These are phyloP conservation scores for Eristalis arbustorum DNA, from an alignment of 2,888 invertebrate species.

Conservation along the genomic window DNA sequence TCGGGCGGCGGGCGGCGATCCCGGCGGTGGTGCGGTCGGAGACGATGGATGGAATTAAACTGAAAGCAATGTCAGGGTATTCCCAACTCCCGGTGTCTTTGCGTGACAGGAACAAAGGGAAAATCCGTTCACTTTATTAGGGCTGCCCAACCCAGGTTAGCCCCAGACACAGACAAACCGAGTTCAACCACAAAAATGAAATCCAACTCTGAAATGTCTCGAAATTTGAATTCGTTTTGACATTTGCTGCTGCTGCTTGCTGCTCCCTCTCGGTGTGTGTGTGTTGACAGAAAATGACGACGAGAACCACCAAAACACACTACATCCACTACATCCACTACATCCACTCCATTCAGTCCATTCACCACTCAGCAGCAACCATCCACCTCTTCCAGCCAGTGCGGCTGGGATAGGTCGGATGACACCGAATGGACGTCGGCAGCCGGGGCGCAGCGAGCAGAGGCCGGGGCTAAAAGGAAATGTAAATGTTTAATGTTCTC, in stretches of 20 bases:
- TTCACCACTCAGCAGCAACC: neutral
- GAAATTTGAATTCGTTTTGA: slow-evolving; percentile 69
- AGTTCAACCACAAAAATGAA: slow-evolving; percentile 66
- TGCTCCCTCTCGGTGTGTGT: neutral
- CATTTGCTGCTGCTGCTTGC: slow-evolving; percentile 14
- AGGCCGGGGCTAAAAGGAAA: slow-evolving; percentile 64
- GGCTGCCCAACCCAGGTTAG: slow-evolving; percentile 17
- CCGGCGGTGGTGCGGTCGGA: no score
- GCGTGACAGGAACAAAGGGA: slow-evolving; percentile 56
- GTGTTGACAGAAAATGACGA: neutral
- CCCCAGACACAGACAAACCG: slow-evolving; percentile 61
- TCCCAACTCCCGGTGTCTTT: slow-evolving; percentile 39
- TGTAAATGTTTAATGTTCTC: slow-evolving; percentile 70
- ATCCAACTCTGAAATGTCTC: slow-evolving; percentile 64
- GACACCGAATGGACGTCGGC: neutral
- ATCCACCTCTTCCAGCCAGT: neutral
- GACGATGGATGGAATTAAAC: neutral
- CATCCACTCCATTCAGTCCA: neutral
- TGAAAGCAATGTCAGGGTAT: slow-evolving; percentile 4
- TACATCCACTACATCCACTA: no score
- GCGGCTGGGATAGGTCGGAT: neutral
- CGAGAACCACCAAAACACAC: neutral
- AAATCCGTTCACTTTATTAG: slow-evolving; percentile 59
- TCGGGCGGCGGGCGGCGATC: neutral
- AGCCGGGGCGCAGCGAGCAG: neutral